phyloP scores from a whole-genome alignment of 2,888 invertebrate species.

The Pachydiplax longipennis region DNA sequence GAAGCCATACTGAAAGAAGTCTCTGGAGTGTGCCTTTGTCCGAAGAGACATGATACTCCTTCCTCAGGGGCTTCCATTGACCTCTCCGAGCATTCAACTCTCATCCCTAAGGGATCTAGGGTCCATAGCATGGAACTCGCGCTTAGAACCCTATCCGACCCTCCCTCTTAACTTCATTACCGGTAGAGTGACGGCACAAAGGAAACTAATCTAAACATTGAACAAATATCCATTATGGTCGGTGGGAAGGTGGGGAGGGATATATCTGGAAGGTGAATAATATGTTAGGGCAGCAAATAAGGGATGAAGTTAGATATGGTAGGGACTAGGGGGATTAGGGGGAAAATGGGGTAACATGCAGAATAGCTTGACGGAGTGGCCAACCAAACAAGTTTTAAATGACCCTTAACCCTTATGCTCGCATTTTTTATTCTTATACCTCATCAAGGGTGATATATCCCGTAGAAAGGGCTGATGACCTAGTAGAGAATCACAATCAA shows the following conservation, averaged over 20 bases:
- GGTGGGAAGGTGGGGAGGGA: background rate
- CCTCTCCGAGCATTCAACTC: background rate
- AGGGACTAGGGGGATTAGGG: background rate
- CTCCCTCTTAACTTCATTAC: background rate
- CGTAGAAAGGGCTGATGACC: background rate
- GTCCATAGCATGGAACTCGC: background rate
- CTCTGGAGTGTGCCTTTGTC: background rate
- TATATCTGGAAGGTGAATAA: no score
- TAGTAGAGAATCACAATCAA: background rate
- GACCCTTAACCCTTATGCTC: background rate
- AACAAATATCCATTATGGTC: background rate
- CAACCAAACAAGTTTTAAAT: background rate
- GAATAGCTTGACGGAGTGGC: background rate
- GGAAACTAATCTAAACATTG: background rate
- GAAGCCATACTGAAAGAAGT: background rate
- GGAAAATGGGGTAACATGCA: background rate
- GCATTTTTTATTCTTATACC: background rate
- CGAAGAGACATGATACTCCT: background rate
- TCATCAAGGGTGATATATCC: background rate
- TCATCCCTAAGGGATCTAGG: background rate
- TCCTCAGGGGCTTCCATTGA: background rate
- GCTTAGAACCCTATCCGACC: background rate
- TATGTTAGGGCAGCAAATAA: no score
- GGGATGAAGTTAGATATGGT: no score
- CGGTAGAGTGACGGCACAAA: background rate